Base-by-base conservation (phyloP, 2,113 vertebrate species). In the Lates calcarifer region DNA sequence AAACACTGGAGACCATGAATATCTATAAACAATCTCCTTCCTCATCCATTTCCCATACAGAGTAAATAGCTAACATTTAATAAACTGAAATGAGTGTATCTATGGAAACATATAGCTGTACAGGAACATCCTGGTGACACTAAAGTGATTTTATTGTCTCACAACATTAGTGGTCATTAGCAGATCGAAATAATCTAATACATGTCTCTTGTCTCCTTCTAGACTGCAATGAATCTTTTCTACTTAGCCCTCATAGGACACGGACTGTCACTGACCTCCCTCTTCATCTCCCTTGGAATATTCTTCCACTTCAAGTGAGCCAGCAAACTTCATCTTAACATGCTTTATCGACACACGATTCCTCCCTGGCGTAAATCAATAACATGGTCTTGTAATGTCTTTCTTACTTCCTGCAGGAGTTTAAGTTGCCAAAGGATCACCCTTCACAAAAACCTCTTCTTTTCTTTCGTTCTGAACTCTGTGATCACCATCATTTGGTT, bases 261-360 rank as follows among this genome's bases (percentile, higher is more conserved):
- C 0, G 97, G 97, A 18, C 93, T 99, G 47, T 99, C 98, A 0
- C 94, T 99, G 85, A 94, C 92, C 56, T 98, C 98, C 1, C 94
- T 99, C 79, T 92, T 98, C 55, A 94, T 99, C 89, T 99, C 98
- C 28, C 96, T 99, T 28, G 96, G 92, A 71, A 99, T 99, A 92
- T 99, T 99, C 93, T 98, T 97, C 91, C 97, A 99, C 90, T 99
- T 99, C 94, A 99, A 98, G 98, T 99, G 95, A 96, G 98, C 96
- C 67, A 39, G 39, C 57, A 5, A 39, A 35, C 2, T 2, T 76
- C 22, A 41, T 64, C 6, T 24, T 2, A 13, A 13, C 47, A 0
- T 26, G 3, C 9, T 47, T 24, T 35, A 1, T 1, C 3, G 17
- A 41, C 7, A 9, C 14, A 33, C 13, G 1, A 13, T 26, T 56